Percentiles rank a stretch among this genome's conserved stretches.
Evolutionary conservation across 2,797 vertebrate genomes (phyloP).

Genomic region (Gymnoscopelus microlampas): DNA sequence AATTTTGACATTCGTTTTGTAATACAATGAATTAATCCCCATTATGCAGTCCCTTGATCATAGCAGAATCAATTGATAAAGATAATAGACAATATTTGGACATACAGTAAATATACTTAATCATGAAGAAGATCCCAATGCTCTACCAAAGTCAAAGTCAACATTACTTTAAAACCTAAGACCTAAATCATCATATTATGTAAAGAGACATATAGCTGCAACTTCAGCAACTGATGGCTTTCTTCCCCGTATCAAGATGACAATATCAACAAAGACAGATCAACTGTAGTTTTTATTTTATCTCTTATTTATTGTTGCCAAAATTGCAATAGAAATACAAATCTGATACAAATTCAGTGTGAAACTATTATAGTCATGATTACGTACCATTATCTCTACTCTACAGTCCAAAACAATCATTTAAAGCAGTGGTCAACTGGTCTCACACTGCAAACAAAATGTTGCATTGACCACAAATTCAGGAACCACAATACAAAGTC

Average conservation of each 20-base stretch:
- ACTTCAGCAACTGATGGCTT: too few species aligned
- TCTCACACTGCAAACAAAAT: neutral
- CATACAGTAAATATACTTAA: too few species aligned
- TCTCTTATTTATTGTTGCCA: conserved; percentile 50
- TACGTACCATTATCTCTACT: conserved; percentile 16
- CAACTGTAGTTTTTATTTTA: conserved; percentile 5
- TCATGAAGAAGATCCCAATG: too few species aligned
- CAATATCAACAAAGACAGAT: conserved; percentile 3
- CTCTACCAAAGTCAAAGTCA: too few species aligned
- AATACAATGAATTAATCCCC: too few species aligned
- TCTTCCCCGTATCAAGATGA: neutral
- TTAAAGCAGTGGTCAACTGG: conserved; percentile 23
- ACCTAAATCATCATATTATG: too few species aligned
- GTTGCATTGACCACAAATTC: neutral
- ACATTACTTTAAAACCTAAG: too few species aligned
- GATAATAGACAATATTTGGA: too few species aligned
- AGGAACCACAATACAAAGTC: neutral
- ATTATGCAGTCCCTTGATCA: too few species aligned
- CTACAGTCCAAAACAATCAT: conserved; percentile 12
- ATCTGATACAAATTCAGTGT: conserved; percentile 35
- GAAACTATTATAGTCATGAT: conserved; percentile 35
- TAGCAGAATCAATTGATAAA: too few species aligned
- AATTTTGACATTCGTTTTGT: too few species aligned
- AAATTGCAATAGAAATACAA: conserved; percentile 34
- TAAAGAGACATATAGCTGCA: too few species aligned